Evolutionary conservation across 2,113 vertebrate genomes (phyloP), one percentile per base, ranked within the genome.

Genomic region (Peucedramus taeniatus): DNA sequence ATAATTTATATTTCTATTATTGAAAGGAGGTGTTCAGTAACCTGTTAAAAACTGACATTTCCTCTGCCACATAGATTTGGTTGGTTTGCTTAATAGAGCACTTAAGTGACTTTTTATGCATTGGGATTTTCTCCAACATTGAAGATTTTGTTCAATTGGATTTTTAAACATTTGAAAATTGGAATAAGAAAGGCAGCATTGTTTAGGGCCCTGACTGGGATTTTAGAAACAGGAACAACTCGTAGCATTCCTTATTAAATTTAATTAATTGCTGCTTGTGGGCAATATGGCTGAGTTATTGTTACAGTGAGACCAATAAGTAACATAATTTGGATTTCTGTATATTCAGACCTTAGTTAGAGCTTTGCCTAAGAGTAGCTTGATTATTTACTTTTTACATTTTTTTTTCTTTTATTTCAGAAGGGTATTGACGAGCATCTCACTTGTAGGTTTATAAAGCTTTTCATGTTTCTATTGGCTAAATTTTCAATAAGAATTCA

Each of bases 281-380:
- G 93, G 90, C 88, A 95, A 23, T 88, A 94, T 75, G 88, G 56
- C 68, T 75, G 70, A 91, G 40, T 95, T 94, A 92, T 27, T 81
- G 72, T 93, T 95, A 66, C 65, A 94, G n/a, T 53, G 94, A 96
- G 94, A 90, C 90, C 71, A 85, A 10, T 95, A 96, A 83, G 54
- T 91, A 94, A 84, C 1, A 30, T 94, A 92, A 93, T 64, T 87
- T 68, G 24, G 49, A 75, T 23, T 95, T 74, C 81, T 91, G 0
- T 60, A 24, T 66, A 37, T 83, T 90, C 65, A 92, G 47, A 69
- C 51, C 28, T 88, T 84, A 89, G 63, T 69, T 76, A 92, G 50
- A 90, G 42, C 37, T 92, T 92, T 90, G 28, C 47, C 24, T 75
- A 40, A 66, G 68, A 78, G 28, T 40, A 56, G 28, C 57, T 90